Evolutionary conservation across 2,113 vertebrate species (phyloP).

Genomic region (Oreochromis aureus): DNA sequence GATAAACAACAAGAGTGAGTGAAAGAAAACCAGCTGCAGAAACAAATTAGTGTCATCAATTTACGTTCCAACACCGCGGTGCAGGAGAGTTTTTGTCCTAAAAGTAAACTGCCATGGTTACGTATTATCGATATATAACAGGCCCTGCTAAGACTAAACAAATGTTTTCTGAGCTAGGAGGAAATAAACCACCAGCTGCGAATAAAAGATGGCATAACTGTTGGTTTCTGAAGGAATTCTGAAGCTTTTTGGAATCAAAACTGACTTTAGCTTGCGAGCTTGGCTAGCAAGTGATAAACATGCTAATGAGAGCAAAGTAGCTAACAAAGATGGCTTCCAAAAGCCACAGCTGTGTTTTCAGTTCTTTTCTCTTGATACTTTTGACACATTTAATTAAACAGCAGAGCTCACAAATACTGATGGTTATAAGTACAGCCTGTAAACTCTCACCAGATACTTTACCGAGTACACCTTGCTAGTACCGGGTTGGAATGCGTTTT

Average conservation of each 20-base stretch:
- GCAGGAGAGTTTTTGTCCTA: neutral
- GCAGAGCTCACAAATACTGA: neutral
- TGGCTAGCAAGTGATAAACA: neutral
- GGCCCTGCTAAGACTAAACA: neutral
- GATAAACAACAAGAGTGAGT: neutral
- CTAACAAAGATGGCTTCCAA: neutral
- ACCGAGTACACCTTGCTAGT: rapidly evolving
- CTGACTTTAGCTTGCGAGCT: neutral
- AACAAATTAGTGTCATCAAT: neutral
- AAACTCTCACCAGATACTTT: neutral
- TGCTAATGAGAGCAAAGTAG: neutral
- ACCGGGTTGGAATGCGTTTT: rapidly evolving
- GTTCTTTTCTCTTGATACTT: neutral
- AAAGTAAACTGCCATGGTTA: neutral
- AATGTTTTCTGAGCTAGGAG: neutral
- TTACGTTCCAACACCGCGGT: neutral
- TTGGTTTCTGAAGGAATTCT: neutral
- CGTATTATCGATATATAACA: neutral
- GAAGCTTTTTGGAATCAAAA: neutral
- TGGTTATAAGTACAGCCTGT: neutral
- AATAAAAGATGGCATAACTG: neutral
- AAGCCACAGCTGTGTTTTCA: neutral
- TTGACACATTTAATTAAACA: neutral
- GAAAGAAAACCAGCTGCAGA: neutral
- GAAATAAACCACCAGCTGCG: neutral